Percentiles rank a stretch among this genome's conserved stretches.
Conservation (phyloP, 2,888 invertebrate species). For the Nymphalis urticae region DNA sequence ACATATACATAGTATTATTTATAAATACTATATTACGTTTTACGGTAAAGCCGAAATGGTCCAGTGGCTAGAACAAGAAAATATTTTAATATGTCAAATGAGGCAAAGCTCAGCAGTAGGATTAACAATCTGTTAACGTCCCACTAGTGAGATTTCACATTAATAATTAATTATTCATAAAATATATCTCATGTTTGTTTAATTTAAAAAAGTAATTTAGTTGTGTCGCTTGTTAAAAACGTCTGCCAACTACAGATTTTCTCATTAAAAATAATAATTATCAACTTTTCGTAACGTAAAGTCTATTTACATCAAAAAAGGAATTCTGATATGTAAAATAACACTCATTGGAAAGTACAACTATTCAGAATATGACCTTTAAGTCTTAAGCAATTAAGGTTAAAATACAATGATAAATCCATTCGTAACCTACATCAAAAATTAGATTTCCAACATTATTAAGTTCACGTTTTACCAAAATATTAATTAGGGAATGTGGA, state of each 20-base stretch:
- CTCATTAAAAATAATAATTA: not conserved
- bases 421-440: not conserved
- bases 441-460: not conserved
- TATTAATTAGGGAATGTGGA: not conserved
- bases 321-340: constrained; percentile 1
- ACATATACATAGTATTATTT: no score
- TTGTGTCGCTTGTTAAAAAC: not conserved
- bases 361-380: not conserved
- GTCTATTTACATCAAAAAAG: constrained; percentile 1
- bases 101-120: no score
- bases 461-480: not conserved
- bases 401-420: not conserved
- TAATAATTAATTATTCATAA: no score
- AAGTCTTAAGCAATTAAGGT: not conserved
- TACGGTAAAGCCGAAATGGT: no score
- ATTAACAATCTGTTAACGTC: no score
- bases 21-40: no score
- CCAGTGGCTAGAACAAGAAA: not conserved
- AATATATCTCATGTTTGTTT: not conserved
- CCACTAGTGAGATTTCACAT: no score
- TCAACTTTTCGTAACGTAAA: not conserved
- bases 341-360: not conserved
- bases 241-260: not conserved
- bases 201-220: not conserved
- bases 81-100: no score